These are phyloP conservation scores for Epinephelus fuscoguttatus DNA, from an alignment of 2,113 vertebrate species.

Conservation along the genomic window DNA sequence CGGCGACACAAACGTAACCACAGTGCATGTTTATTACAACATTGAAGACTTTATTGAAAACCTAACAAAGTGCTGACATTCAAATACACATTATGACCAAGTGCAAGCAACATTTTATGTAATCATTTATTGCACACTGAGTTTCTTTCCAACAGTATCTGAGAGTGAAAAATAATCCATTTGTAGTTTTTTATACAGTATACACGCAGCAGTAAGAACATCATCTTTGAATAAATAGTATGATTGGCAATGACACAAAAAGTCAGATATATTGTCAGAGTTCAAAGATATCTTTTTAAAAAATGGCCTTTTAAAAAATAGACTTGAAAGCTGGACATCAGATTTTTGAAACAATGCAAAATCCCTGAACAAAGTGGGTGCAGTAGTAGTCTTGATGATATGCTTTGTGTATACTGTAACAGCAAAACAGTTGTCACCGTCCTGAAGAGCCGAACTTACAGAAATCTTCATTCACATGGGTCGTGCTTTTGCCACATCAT, in stretches of 20 bases:
- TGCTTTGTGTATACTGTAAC: neutral
- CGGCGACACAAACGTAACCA: neutral
- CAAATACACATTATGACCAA: neutral
- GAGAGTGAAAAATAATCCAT: neutral
- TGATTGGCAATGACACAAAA: constrained; percentile 9
- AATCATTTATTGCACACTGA: constrained; percentile 28
- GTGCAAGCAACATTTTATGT: neutral
- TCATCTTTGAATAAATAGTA: constrained; percentile 20
- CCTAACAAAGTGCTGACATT: neutral
- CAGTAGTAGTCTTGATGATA: neutral
- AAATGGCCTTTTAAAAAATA: neutral
- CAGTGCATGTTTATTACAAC: constrained; percentile 5
- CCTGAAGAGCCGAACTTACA: neutral
- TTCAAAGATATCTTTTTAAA: neutral
- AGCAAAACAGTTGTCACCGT: no score
- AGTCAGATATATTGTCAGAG: neutral
- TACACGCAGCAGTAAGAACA: neutral
- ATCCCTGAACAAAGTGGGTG: neutral
- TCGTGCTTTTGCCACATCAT: neutral
- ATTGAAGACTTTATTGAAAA: neutral
- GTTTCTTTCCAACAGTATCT: neutral
- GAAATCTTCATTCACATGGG: neutral
- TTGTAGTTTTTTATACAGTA: neutral
- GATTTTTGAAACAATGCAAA: neutral
- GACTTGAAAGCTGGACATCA: neutral